phyloP scores from a whole-genome alignment of 2,113 vertebrate species.

The Mastomys natalensis region DNA sequence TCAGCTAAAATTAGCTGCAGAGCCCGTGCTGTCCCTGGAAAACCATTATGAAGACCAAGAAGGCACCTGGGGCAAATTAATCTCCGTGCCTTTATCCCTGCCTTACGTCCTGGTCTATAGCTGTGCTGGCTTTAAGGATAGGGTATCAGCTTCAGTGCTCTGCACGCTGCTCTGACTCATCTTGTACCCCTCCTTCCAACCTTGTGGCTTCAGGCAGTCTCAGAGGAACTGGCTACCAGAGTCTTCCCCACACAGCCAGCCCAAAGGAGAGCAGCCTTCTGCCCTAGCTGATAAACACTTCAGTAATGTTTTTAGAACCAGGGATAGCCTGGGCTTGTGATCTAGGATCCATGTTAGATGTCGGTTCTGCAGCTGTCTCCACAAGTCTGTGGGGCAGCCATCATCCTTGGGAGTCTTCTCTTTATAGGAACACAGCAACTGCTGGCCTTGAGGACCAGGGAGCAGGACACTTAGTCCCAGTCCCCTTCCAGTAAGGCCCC shows the following conservation, averaged over 20 bases:
- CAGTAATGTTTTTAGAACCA: background rate
- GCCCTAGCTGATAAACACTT: background rate
- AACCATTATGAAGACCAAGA: background rate
- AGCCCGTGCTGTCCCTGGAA: slow-evolving; percentile 77
- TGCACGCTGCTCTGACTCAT: background rate
- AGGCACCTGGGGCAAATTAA: background rate
- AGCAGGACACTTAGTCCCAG: background rate
- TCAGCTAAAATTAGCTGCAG: slow-evolving; percentile 43
- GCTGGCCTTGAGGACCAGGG: background rate
- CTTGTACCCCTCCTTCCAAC: no score
- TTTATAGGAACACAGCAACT: background rate
- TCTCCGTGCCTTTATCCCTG: accelerated
- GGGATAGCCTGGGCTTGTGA: background rate
- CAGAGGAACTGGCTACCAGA: background rate
- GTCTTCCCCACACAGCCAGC: background rate
- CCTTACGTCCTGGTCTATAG: background rate
- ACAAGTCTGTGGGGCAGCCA: accelerated
- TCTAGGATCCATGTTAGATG: background rate
- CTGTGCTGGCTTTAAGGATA: background rate
- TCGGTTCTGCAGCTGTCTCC: background rate
- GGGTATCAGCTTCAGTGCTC: background rate
- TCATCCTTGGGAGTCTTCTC: accelerated
- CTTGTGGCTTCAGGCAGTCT: no score
- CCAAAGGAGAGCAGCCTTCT: background rate
- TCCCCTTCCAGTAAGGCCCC: background rate